Evolutionary conservation across 2,797 vertebrate species (phyloP).

Genomic region (Melanotaenia maccullochi): DNA sequence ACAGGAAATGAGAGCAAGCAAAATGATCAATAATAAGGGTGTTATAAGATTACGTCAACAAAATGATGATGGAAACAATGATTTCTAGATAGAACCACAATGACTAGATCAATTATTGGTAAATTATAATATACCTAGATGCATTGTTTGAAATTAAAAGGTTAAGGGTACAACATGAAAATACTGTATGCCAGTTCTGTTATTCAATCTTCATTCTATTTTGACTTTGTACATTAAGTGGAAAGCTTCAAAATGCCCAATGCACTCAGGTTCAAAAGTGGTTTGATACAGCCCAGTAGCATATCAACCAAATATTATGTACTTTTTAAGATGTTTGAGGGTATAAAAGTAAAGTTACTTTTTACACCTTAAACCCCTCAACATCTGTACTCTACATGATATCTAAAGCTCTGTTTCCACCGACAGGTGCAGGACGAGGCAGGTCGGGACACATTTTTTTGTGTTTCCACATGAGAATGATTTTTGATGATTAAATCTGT

Average conservation of each 20-base stretch:
- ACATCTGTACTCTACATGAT: background rate
- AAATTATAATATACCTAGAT: background rate
- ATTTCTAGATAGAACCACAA: background rate
- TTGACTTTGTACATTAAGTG: background rate
- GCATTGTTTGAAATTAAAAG: background rate
- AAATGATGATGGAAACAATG: background rate
- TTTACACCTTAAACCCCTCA: slow-evolving; percentile 20
- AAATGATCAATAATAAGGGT: background rate
- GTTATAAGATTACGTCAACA: background rate
- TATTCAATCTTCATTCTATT: slow-evolving; percentile 9
- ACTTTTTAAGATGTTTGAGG: background rate
- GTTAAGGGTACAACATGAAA: background rate
- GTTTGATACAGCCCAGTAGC: slow-evolving; percentile 11
- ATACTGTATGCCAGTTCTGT: slow-evolving; percentile 3
- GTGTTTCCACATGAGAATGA: too few relatives aligned
- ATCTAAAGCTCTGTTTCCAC: slow-evolving; percentile 2
- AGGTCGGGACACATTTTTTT: too few relatives aligned
- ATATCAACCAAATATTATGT: slow-evolving; percentile 10
- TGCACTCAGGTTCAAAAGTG: slow-evolving; percentile 21
- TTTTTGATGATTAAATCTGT: too few relatives aligned
- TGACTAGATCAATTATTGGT: background rate
- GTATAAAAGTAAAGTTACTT: background rate
- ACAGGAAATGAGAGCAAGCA: slow-evolving; percentile 3
- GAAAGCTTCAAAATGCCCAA: slow-evolving; percentile 28
- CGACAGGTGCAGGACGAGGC: too few relatives aligned